Percentiles rank a stretch among this genome's conserved stretches.
Conservation (phyloP, 1,140 invertebrate genomes). For the Papilio polytes region DNA sequence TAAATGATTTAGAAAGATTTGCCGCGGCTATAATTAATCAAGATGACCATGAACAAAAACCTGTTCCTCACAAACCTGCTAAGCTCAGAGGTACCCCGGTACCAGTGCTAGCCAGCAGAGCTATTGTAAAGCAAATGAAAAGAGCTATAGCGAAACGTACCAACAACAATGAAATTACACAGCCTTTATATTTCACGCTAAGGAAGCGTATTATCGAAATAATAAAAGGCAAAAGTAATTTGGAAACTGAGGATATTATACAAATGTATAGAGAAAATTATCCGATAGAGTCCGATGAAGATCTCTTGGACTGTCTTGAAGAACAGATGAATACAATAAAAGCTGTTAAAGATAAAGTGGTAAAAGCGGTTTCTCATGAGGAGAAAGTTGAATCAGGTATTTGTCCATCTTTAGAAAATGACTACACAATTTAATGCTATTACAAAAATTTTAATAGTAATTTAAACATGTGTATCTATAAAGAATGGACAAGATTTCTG, state of each 20-base stretch:
- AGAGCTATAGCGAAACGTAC: neutral
- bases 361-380: neutral
- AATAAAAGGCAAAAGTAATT: neutral
- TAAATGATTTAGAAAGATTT: neutral
- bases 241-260: neutral
- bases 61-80: too few species aligned
- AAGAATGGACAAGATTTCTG: neutral
- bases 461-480: neutral
- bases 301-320: neutral
- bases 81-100: neutral
- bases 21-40: neutral
- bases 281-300: slow-evolving; percentile 13
- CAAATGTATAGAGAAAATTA: slow-evolving; percentile 10
- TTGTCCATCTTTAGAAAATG: slow-evolving; percentile 28
- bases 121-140: slow-evolving; percentile 11
- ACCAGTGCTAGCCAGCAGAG: neutral
- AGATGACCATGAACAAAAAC: neutral
- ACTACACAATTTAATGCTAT: neutral
- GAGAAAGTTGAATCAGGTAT: neutral
- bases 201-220: neutral
- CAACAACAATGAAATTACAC: neutral
- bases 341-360: neutral
- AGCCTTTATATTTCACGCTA: neutral
- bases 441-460: neutral
- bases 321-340: neutral